Conservation (phyloP, 2,888 invertebrate genomes). For the Azorinus chamasolen region DNA sequence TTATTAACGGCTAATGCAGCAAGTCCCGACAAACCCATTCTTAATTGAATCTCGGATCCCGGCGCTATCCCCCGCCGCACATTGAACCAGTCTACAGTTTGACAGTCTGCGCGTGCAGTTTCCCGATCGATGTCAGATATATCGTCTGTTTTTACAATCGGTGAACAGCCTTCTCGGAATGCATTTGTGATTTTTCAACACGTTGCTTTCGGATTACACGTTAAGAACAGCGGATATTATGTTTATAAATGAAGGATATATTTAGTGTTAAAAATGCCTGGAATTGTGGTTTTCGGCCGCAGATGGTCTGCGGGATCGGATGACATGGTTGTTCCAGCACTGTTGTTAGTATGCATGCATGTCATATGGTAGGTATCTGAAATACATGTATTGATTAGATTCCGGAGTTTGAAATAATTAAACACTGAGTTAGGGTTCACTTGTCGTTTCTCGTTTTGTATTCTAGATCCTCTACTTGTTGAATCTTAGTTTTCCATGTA, state of each 20-base stretch:
- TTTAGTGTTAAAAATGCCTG: conserved; percentile 90
- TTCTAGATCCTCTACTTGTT: too few relatives aligned
- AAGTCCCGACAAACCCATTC: too few relatives aligned
- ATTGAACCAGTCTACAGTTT: conserved; percentile 36
- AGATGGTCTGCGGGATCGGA: conserved; percentile 96
- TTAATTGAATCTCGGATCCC: too few relatives aligned
- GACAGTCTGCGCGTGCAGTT: conserved; percentile 51
- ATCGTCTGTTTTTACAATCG: conserved; percentile 32
- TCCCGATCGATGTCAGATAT: conserved; percentile 55
- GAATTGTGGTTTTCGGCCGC: conserved; percentile 93
- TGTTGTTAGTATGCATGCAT: conserved; percentile 92
- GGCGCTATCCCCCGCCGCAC: too few relatives aligned
- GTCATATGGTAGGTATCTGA: conserved; percentile 90
- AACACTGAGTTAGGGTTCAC: too few relatives aligned
- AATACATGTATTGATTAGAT: not conserved
- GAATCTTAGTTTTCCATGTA: too few relatives aligned
- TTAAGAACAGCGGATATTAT: not conserved
- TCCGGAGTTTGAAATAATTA: too few relatives aligned
- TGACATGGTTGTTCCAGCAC: conserved; percentile 94
- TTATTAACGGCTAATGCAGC: too few relatives aligned
- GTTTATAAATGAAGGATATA: conserved; percentile 21
- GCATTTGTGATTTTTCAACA: conserved; percentile 1
- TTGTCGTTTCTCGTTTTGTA: too few relatives aligned
- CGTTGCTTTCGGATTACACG: conserved; percentile 7
- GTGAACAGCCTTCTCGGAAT: not conserved